Evolutionary conservation across 1,140 invertebrate species (phyloP).

Genomic region (Euwallacea fornicatus): DNA sequence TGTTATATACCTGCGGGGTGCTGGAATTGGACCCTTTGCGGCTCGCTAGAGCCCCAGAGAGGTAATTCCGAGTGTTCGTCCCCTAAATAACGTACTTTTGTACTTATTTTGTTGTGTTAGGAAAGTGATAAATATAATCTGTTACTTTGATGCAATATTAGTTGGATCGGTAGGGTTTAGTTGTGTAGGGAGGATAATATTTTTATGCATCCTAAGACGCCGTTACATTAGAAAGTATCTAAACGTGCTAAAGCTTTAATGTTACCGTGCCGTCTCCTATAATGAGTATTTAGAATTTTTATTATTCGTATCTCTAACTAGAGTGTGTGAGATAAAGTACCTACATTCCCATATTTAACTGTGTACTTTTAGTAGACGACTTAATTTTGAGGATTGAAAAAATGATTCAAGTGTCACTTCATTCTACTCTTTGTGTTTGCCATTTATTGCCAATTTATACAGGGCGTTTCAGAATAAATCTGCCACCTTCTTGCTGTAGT

Average conservation of each 20-base stretch:
- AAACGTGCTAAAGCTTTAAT: slow-evolving; percentile 36
- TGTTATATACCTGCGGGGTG: background rate
- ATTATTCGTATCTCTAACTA: slow-evolving; percentile 11
- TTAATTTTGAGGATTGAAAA: background rate
- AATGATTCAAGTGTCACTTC: no score
- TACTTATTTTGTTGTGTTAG: slow-evolving; percentile 30
- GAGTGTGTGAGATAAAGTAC: no score
- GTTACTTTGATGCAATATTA: slow-evolving; percentile 34
- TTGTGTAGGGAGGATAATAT: slow-evolving; percentile 30
- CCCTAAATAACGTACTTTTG: slow-evolving; percentile 17
- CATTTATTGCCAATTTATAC: no score
- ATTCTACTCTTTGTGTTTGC: no score
- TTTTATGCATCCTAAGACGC: slow-evolving; percentile 32
- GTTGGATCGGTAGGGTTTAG: slow-evolving; percentile 20
- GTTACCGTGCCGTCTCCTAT: slow-evolving; percentile 33
- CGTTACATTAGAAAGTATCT: slow-evolving; percentile 31
- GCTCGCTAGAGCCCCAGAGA: background rate
- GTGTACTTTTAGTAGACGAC: background rate
- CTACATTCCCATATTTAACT: no score
- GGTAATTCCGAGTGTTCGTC: slow-evolving; percentile 1
- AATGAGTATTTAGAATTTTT: slow-evolving; percentile 18
- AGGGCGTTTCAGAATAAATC: no score
- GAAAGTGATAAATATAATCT: slow-evolving; percentile 26
- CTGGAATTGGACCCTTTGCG: background rate
- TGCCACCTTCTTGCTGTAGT: no score